A percentile compares a stretch with the other conserved stretches of the same genome.
Conservation (phyloP, 64 coral and sea anemone species). For the Astreopora myriophthalma region DNA sequence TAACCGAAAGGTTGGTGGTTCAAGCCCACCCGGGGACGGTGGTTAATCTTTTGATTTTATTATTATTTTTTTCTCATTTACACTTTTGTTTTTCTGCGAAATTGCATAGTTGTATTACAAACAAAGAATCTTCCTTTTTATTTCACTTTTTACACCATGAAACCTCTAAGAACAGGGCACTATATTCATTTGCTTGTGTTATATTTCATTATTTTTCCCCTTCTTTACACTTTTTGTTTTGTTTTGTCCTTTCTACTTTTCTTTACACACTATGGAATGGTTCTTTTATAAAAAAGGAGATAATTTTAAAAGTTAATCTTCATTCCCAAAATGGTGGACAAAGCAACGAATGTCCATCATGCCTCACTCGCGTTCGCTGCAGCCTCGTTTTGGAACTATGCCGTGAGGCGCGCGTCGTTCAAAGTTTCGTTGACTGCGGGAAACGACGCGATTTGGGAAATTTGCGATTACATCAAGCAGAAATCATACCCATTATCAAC, state of each 20-base stretch:
- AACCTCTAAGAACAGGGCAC: too few species aligned
- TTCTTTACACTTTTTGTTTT: too few species aligned
- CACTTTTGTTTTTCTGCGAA: too few species aligned
- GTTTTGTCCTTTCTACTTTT: too few species aligned
- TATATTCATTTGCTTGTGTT: too few species aligned
- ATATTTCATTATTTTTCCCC: too few species aligned
- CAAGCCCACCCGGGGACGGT: conserved; percentile 69
- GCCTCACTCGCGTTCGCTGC: background rate
- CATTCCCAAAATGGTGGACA: background rate
- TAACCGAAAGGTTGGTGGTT: conserved; percentile 81
- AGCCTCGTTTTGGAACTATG: conserved; percentile 39
- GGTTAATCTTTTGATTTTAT: background rate
- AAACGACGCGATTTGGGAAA: background rate
- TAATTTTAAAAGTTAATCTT: too few species aligned
- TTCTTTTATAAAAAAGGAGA: too few species aligned
- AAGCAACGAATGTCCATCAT: background rate
- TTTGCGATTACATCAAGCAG: background rate
- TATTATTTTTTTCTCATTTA: background rate
- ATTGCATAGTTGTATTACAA: too few species aligned
- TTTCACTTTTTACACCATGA: too few species aligned
- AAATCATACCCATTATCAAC: background rate
- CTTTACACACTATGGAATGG: too few species aligned
- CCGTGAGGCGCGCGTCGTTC: conserved; percentile 68
- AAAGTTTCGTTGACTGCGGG: conserved; percentile 53
- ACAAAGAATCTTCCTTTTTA: too few species aligned